Evolutionary conservation across 2,797 vertebrate species (phyloP), one percentile per base, ranked within the genome.

Genomic region (Centroberyx gerrardi): DNA sequence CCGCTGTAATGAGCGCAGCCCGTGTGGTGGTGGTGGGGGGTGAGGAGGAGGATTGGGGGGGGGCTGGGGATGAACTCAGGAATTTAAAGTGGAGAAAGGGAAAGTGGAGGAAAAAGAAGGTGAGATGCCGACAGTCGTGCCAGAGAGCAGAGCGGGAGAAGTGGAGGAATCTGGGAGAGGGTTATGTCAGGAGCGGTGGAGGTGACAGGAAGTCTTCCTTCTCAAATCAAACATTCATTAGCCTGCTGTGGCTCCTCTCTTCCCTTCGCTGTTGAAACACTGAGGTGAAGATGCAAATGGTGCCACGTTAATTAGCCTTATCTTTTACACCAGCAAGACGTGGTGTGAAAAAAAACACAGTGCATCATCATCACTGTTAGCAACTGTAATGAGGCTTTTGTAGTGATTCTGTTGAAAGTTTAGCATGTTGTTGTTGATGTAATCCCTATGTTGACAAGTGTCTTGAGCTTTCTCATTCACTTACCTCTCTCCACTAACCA

Each of bases 1-100:
- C 92, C 75, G 82, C 90, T 85, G 86, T 94, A 94, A 94, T 92
- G 93, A 95, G 92, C 66, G 81, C 90, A 91, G 88, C 74, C 87
- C 84, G 88, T 89, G 90, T 88, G 78, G 63, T 90, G 88, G 74
- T 66, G 54, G 68, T 76, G 28, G 56, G 58, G 28, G 44, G 27
- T 46, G 38, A 38, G 56, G 2, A 13, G n/a, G 53, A 17, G 48
- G 64, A 13, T 46, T 38, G 27, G 27, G 28, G 33, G n/a, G 17
- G 42, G 42, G 62, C 29, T 13, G 76, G 87, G 81, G 85, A 61
- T 82, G 86, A 82, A 81, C 81, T 87, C 70, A 79, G 81, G 87
- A 90, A 92, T 94, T 88, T 90, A 85, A 91, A 91, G 87, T 81
- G 69, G 70, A 83, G 69, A 78, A 82, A 81, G 61, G 70, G 53